These are phyloP conservation scores for Amyelois transitella DNA, from an alignment of 1,140 invertebrate species.

Conservation along the genomic window DNA sequence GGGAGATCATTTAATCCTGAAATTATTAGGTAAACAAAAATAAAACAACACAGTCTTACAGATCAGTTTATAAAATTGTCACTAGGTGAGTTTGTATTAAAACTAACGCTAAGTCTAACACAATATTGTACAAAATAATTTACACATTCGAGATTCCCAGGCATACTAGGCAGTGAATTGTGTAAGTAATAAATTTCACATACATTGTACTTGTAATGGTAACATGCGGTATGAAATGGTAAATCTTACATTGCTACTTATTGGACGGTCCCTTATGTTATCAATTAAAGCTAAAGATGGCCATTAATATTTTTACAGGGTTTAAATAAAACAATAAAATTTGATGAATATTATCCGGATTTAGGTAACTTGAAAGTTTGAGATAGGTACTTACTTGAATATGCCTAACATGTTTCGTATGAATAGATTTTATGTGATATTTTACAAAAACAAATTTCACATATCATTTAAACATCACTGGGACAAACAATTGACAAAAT, in stretches of 20 bases:
- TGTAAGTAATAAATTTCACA: background rate
- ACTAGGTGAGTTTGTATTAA: conserved; percentile 39
- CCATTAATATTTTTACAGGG: conserved; percentile 23
- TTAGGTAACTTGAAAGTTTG: background rate
- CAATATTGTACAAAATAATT: conserved; percentile 65
- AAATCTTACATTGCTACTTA: conserved; percentile 1
- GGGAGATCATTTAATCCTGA: too few species aligned
- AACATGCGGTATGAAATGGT: conserved; percentile 17
- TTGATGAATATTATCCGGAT: background rate
- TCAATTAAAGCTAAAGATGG: conserved; percentile 48
- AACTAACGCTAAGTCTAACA: conserved; percentile 33
- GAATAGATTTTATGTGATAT: background rate
- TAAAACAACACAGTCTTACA: conserved; percentile 18
- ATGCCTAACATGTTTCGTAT: too few species aligned
- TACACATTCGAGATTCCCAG: conserved; percentile 37
- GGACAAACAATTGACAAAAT: too few species aligned
- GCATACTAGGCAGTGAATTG: conserved; percentile 43
- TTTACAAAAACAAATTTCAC: background rate
- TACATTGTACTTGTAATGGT: conserved; percentile 15
- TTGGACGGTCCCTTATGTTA: background rate
- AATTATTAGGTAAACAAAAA: conserved; percentile 5
- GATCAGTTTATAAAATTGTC: conserved; percentile 22
- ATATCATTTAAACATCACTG: too few species aligned
- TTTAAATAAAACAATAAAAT: background rate
- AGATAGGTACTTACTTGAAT: too few species aligned